These are phyloP conservation scores for Macaca nemestrina DNA, from an alignment of 2,113 vertebrate species.

Conservation along the genomic window DNA sequence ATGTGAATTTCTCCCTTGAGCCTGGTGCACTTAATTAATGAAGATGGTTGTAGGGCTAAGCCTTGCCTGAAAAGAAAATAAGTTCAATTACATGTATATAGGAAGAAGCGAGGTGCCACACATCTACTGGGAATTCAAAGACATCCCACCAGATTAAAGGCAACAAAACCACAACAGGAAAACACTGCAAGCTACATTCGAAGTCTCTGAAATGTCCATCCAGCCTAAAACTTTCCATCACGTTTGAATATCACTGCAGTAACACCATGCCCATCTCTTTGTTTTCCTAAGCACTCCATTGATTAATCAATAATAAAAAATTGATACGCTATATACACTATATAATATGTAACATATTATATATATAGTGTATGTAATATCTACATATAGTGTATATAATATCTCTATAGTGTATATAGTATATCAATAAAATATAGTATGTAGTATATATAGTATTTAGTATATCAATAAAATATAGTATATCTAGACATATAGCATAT, in stretches of 20 bases:
- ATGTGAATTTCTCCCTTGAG: slow-evolving; percentile 56
- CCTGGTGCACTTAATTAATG: slow-evolving; percentile 65
- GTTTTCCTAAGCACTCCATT: background rate
- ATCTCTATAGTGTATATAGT: no score
- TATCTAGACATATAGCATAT: no score
- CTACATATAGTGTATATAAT: no score
- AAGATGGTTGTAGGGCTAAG: background rate
- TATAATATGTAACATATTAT: no score
- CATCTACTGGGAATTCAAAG: background rate
- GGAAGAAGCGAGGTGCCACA: background rate
- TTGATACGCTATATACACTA: background rate
- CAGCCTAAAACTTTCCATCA: accelerated
- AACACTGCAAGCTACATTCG: background rate
- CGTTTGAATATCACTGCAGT: accelerated
- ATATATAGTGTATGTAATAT: no score
- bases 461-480: no score
- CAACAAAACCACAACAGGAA: background rate
- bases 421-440: no score
- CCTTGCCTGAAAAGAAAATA: slow-evolving; percentile 3
- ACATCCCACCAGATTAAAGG: background rate
- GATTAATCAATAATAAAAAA: background rate
- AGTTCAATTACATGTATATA: slow-evolving; percentile 33
- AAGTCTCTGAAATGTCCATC: background rate
- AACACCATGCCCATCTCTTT: no score
- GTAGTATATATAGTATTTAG: no score